Evolutionary conservation across 64 coral and sea anemone species (phyloP).

Genomic region (Platygyra sinensis): DNA sequence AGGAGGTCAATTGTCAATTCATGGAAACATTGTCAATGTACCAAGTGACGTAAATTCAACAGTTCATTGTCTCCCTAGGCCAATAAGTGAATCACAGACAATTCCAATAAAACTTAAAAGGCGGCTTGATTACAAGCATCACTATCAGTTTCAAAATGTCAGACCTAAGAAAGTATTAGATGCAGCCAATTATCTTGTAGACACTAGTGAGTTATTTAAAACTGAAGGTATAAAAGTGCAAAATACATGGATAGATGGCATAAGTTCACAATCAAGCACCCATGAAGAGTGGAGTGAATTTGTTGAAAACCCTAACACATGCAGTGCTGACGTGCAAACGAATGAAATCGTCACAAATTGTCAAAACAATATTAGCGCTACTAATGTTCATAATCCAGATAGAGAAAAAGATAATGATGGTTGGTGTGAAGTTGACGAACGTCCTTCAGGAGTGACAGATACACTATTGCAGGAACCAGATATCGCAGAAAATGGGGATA

Average conservation of each 20-base stretch:
- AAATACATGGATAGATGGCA: neutral
- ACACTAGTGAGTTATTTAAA: constrained; percentile 21
- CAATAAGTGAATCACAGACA: constrained; percentile 53
- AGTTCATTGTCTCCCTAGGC: constrained; percentile 29
- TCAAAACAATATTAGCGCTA: neutral
- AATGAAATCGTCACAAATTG: constrained; percentile 26
- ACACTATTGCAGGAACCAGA: constrained; percentile 47
- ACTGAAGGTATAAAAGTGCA: constrained; percentile 8
- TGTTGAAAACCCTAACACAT: constrained; percentile 11
- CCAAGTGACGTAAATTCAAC: constrained; percentile 60
- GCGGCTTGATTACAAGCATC: constrained; percentile 36
- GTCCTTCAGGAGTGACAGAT: constrained; percentile 41
- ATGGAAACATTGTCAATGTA: constrained; percentile 59
- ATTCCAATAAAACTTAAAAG: constrained; percentile 63
- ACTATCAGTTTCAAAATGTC: constrained; percentile 52
- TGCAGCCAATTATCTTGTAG: constrained; percentile 35
- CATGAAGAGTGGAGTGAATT: constrained; percentile 12
- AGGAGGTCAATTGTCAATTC: constrained; percentile 25
- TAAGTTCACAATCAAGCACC: neutral
- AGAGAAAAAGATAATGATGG: constrained; percentile 25
- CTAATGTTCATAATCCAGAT: too few relatives aligned
- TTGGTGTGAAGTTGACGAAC: constrained; percentile 49
- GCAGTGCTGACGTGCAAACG: constrained; percentile 14
- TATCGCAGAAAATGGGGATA: constrained; percentile 27
- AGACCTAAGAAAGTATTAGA: constrained; percentile 52